Evolutionary conservation across 2,113 vertebrate species (phyloP).

Genomic region (Galbula dea): DNA sequence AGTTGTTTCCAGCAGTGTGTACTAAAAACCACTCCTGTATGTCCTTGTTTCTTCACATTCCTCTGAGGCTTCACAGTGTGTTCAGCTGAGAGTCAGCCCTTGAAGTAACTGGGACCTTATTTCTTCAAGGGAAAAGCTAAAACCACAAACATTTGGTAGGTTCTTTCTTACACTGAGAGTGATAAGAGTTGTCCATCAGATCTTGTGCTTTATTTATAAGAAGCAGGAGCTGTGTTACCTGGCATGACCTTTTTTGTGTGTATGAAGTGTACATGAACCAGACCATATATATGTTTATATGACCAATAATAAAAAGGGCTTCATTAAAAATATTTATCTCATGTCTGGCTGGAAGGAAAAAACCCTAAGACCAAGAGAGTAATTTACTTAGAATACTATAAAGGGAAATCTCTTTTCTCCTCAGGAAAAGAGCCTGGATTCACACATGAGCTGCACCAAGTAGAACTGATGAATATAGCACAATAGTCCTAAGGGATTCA

Average conservation of each 20-base stretch:
- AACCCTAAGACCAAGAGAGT: neutral
- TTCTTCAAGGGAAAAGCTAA: neutral
- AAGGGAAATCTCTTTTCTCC: constrained; percentile 16
- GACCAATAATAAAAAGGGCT: neutral
- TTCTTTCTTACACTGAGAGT: neutral
- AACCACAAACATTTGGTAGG: neutral
- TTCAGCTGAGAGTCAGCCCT: neutral
- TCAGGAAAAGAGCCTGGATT: neutral
- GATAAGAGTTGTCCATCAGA: neutral
- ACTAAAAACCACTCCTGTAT: neutral
- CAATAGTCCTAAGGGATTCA: constrained; percentile 22
- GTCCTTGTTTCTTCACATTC: neutral
- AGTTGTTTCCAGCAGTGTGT: neutral
- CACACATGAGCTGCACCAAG: neutral
- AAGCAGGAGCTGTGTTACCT: neutral
- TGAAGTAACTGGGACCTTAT: neutral
- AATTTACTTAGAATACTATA: neutral
- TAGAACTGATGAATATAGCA: constrained; percentile 11
- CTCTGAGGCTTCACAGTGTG: neutral
- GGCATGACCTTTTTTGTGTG: neutral
- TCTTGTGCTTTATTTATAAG: neutral
- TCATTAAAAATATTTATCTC: neutral
- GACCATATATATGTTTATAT: neutral
- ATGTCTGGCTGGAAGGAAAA: neutral
- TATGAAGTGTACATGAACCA: neutral